Evolutionary conservation across 2,888 invertebrate species (phyloP).

Genomic region (Aleiodes leptofemur): DNA sequence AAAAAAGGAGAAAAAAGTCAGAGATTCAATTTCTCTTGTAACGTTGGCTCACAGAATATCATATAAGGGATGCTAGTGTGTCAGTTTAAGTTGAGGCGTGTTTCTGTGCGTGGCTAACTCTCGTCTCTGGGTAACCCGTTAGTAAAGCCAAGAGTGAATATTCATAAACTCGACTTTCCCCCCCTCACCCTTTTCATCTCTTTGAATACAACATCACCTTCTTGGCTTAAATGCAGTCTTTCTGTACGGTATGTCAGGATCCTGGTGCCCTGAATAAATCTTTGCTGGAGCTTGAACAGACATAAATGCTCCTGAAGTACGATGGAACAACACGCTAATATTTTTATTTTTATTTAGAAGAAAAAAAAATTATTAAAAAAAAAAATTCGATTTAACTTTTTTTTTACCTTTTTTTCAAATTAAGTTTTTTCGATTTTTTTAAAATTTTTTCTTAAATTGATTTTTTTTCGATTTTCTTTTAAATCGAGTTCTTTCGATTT

Average conservation of each 20-base stretch:
- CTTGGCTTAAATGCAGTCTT: constrained; percentile 13
- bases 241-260: constrained; percentile 28
- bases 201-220: not conserved
- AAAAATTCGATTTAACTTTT: not conserved
- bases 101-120: constrained; percentile 30
- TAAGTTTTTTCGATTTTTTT: too few species aligned
- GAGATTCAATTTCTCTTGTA: constrained; percentile 45
- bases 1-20: not conserved
- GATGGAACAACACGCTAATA: constrained; percentile 54
- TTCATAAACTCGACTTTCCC: constrained; percentile 49
- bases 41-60: constrained; percentile 42
- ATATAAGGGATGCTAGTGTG: constrained; percentile 17
- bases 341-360: constrained; percentile 42
- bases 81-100: not conserved
- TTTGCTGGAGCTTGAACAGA: constrained; percentile 40
- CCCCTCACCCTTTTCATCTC: not conserved
- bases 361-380: too few species aligned
- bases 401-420: not conserved
- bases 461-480: too few species aligned
- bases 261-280: constrained; percentile 52
- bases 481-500: too few species aligned
- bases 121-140: constrained; percentile 44
- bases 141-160: constrained; percentile 52
- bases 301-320: constrained; percentile 52
- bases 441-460: too few species aligned